Base-by-base conservation (phyloP, 2,888 invertebrate species). In the Diaprepes abbreviatus region DNA sequence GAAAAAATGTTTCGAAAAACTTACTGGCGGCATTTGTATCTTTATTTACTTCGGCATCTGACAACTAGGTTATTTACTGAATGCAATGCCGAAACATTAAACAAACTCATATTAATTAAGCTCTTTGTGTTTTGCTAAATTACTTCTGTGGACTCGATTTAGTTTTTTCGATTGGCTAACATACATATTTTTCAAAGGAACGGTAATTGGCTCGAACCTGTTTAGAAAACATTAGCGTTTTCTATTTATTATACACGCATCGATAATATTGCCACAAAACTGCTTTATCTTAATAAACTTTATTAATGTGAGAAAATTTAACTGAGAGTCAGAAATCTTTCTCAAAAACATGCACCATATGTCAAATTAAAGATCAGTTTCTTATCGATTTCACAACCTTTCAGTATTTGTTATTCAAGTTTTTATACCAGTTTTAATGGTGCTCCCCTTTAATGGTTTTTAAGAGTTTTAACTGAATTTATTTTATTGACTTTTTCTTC, bases 41-140 rank as follows among this genome's bases (percentile, higher is more conserved):
- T 79, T 79, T 76, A 79, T 79, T 78, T 76, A 75, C 78, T 73
- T 73, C 71, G 75, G 78, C 74, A 79, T 79, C 76, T 74, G 75
- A 75, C 79, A 80, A 80, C 79, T 80, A 79, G 78, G 76, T 78
- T 78, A 79, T 79, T 80, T 79, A 77, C 77, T 76, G 72, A 70
- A 73, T 57, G 70, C 63, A 54, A 66, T 65, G 60, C 45, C 58
- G 68, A 48, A 64, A 48, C 64, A 69, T 65, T 59, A 69, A 69
- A 65, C 65, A 60, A 70, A 66, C 55, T 60, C 60, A 70, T 70
- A 70, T 70, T 70, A 70, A 70, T 70, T 70, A 70, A 70, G 70
- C 65, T 55, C 70, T 70, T 70, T 70, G 58, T 68, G 68, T 68
- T 68, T 67, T 67, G 67, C 67, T 62, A 67, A 67, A 67, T 67